Base-by-base conservation (phyloP, 1,140 invertebrate species). In the Chlorops oryzae region DNA sequence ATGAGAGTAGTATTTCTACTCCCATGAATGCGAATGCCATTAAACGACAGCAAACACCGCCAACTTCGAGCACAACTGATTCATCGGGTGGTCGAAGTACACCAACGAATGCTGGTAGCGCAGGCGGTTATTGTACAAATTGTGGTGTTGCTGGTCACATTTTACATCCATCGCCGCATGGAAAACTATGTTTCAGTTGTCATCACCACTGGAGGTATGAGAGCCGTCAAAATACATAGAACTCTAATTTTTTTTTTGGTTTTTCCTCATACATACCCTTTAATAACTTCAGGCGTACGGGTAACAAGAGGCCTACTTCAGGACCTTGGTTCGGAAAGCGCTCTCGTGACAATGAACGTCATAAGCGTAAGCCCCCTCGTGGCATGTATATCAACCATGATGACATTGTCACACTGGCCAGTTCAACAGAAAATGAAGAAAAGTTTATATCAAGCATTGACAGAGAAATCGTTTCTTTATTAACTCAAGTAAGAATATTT, bases 301-400 rank as follows among this genome's bases (percentile, higher is more conserved):
- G 87, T 54, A 80, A 79, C 55, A 81, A 84, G 73, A 76, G 87
- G 62, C 86, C 86, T 55, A 81, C 84, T 56, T 83, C 77, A 78
- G 74, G 86, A 75, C 65, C 84, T 76, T 66, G 72, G 55, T 70
- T 68, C 25, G 67, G 71, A 42, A 74, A 74, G 61, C 61, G 74
- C 49, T 59, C 58, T 47, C 59, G 65, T 7, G 66, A 74, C 50
- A 76, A 81, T 62, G 82, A 84, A 72, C 81, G 87, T 40, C 86
- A 92, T 78, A 93, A 93, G 75, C 82, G 91, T 64, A 90, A 90
- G 69, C 89, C 94, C 54, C 94, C 94, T 24, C 84, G 89, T 55
- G 94, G 94, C 73, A 95, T 98, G 86, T 91, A 93, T 77, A 88
- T 98, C 70, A 95, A 94, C 79, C 88, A 96, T 73, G 93, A 96